Conservation (phyloP, 2,113 vertebrate species). For the Pristiophorus japonicus region DNA sequence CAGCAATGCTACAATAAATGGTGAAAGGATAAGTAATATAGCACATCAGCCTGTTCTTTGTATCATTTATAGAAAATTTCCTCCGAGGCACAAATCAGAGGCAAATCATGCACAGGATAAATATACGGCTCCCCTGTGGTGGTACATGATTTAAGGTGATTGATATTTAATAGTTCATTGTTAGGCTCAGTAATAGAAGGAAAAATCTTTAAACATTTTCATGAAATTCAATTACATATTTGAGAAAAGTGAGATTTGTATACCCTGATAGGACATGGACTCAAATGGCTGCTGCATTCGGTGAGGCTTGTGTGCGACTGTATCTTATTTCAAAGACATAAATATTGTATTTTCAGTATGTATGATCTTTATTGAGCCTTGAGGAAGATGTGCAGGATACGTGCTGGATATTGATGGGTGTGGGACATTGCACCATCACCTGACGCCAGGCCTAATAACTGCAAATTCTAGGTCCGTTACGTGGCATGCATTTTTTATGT, state of each 20-base stretch:
- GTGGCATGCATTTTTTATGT: neutral
- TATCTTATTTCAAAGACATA: neutral
- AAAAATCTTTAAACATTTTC: neutral
- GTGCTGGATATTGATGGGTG: neutral
- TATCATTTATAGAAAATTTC: slow-evolving; percentile 20
- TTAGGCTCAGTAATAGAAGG: neutral
- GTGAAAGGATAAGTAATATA: slow-evolving; percentile 5
- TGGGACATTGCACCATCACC: neutral
- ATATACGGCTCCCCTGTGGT: neutral
- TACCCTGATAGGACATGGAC: neutral
- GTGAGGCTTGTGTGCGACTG: neutral
- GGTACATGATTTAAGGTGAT: neutral
- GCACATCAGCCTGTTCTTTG: neutral
- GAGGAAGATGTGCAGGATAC: neutral
- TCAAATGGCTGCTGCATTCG: neutral
- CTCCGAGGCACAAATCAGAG: neutral
- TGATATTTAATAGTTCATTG: slow-evolving; percentile 35
- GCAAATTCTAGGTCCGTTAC: neutral
- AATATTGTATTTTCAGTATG: neutral
- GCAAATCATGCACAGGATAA: slow-evolving; percentile 1
- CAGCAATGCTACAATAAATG: slow-evolving; percentile 18
- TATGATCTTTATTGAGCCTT: neutral
- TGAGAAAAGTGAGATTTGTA: neutral
- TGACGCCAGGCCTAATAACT: neutral
- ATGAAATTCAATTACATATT: slow-evolving; percentile 28